Percentiles rank a stretch among this genome's conserved stretches.
These are phyloP conservation scores for Caenorhabditis zanzibari DNA, from an alignment of 2,888 invertebrate genomes.

Conservation along the genomic window DNA sequence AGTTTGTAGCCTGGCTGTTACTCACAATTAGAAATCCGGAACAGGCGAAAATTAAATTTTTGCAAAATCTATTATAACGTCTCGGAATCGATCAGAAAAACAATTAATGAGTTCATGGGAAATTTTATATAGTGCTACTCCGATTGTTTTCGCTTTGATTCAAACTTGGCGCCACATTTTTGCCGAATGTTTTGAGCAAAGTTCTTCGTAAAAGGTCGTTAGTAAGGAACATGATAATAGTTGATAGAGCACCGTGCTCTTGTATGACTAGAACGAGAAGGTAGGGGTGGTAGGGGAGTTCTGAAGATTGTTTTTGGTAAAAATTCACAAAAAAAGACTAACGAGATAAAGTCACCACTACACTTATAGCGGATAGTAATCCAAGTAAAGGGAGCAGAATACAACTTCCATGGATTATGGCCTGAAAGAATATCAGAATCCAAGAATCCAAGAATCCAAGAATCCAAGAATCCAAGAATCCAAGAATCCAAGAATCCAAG, in stretches of 20 bases:
- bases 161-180: neutral
- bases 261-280: constrained; percentile 25
- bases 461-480: neutral
- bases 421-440: neutral
- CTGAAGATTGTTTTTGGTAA: no score
- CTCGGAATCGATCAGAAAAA: neutral
- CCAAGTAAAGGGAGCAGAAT: constrained; percentile 16
- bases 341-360: constrained; percentile 10
- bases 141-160: constrained; percentile 14
- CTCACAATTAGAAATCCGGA: neutral
- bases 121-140: neutral
- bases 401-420: constrained; percentile 7
- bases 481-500: neutral
- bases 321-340: neutral
- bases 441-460: no score
- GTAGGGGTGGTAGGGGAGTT: constrained; percentile 11
- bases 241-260: constrained; percentile 41
- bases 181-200: constrained; percentile 1
- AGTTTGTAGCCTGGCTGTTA: constrained; percentile 2
- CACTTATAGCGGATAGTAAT: neutral
- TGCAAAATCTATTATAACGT: neutral
- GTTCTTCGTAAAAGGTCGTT: constrained; percentile 17
- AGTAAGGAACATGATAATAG: constrained; percentile 20
- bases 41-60: neutral
- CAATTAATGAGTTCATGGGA: neutral